Evolutionary conservation across 2,113 vertebrate species (phyloP).

Genomic region (Aptenodytes forsteri): DNA sequence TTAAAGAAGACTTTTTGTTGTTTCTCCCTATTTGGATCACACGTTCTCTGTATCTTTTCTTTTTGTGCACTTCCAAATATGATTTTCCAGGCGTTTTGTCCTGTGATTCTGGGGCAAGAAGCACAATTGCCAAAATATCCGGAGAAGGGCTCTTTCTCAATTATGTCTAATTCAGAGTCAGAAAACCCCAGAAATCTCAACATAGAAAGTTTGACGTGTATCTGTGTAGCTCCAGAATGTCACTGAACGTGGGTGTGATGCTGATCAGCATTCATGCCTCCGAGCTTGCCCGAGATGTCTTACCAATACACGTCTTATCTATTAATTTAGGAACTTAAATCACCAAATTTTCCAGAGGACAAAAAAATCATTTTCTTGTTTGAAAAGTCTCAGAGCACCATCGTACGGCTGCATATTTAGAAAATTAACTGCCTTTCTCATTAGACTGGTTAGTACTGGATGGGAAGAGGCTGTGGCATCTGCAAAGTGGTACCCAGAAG

Average conservation of each 20-base stretch:
- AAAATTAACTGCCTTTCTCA: neutral
- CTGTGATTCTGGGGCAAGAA: neutral
- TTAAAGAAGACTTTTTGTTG: neutral
- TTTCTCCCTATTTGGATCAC: neutral
- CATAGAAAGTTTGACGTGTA: neutral
- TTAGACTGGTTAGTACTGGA: neutral
- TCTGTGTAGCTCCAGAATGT: neutral
- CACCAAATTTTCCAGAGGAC: neutral
- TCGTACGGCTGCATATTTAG: neutral
- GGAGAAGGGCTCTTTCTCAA: neutral
- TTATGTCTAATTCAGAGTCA: neutral
- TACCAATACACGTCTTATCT: neutral
- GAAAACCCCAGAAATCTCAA: neutral
- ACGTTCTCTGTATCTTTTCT: accelerated
- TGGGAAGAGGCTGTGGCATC: neutral
- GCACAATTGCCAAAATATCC: neutral
- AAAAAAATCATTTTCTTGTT: neutral
- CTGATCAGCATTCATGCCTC: neutral
- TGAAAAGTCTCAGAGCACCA: neutral
- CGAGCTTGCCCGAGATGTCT: neutral
- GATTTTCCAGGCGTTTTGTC: neutral
- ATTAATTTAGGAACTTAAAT: neutral
- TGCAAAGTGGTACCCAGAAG: neutral
- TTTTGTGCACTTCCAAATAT: neutral
- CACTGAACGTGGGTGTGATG: accelerated